Conservation (phyloP, 2,113 vertebrate genomes). For the Osmerus mordax region DNA sequence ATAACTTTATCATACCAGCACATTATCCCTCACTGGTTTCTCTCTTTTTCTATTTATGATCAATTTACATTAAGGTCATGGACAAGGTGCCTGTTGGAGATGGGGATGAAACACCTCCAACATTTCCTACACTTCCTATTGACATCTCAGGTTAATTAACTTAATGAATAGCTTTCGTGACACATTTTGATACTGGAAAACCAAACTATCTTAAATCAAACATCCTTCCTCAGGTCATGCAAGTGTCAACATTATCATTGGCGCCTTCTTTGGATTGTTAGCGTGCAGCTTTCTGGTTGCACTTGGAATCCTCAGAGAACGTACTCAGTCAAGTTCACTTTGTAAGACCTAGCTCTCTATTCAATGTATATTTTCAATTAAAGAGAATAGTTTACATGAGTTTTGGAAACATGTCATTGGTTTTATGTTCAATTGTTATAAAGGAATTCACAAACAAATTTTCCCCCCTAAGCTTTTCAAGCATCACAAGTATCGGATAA, state of each 20-base stretch:
- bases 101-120: background rate
- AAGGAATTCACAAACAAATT: background rate
- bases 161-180: background rate
- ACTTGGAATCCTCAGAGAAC: background rate
- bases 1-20: background rate
- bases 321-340: background rate
- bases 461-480: background rate
- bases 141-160: background rate
- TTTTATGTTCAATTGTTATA: background rate
- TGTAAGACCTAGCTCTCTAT: conserved; percentile 7
- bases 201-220: background rate
- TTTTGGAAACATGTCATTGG: background rate
- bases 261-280: background rate
- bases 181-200: background rate
- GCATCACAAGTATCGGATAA: background rate
- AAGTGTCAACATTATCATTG: background rate
- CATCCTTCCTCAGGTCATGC: background rate
- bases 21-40: background rate
- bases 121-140: background rate
- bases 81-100: background rate
- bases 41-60: background rate
- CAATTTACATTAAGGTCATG: background rate
- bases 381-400: background rate
- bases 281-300: background rate
- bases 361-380: background rate